Evolutionary conservation across 1,140 invertebrate genomes (phyloP).

Genomic region (Drosophila jambulina): DNA sequence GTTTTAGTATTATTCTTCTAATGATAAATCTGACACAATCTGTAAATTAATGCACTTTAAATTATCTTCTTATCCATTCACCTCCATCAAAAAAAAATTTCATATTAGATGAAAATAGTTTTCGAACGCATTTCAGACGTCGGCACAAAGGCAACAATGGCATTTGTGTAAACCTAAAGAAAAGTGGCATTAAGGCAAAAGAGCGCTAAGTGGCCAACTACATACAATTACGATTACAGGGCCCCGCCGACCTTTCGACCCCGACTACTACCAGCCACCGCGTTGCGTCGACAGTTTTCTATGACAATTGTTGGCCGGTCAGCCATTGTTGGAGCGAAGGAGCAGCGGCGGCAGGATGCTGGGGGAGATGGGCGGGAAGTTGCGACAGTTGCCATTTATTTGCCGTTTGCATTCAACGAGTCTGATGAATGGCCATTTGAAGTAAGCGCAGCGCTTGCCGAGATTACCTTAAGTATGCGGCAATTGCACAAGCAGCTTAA

Average conservation of each 20-base stretch:
- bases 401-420: conserved; percentile 83
- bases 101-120: conserved; percentile 71
- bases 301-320: conserved; percentile 78
- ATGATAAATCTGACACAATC: background rate
- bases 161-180: conserved; percentile 40
- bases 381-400: conserved; percentile 72
- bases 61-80: conserved; percentile 4
- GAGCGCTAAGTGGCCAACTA: conserved; percentile 77
- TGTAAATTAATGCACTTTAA: background rate
- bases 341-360: background rate
- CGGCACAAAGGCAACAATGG: conserved; percentile 67
- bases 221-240: conserved; percentile 78
- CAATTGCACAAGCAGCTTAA: conserved; percentile 79
- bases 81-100: conserved; percentile 37
- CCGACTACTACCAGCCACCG: conserved; percentile 8
- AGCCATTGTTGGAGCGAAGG: conserved; percentile 53
- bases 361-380: conserved; percentile 19
- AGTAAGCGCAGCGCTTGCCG: conserved; percentile 77
- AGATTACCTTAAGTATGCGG: conserved; percentile 83
- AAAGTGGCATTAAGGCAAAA: conserved; percentile 75
- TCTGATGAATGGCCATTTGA: conserved; percentile 82
- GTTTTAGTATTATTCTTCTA: too few species aligned
- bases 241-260: conserved; percentile 30
- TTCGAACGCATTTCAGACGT: conserved; percentile 58
- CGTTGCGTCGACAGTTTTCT: conserved; percentile 70